Evolutionary conservation across 2,113 vertebrate species (phyloP).

Genomic region (Toxotes jaculatrix): DNA sequence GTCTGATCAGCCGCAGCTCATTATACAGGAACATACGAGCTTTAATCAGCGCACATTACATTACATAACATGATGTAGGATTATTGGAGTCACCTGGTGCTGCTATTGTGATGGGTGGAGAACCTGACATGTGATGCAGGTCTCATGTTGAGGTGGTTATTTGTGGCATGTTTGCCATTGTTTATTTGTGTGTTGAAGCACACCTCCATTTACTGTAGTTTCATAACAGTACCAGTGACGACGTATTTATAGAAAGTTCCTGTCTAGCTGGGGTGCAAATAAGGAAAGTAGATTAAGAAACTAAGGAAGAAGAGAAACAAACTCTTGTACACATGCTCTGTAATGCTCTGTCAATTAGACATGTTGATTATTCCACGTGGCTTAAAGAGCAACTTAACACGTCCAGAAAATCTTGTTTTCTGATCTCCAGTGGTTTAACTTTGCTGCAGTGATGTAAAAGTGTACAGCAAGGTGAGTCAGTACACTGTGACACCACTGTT

Average conservation of each 20-base stretch:
- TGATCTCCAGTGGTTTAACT: too few relatives aligned
- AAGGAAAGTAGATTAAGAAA: not conserved
- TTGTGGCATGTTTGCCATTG: not conserved
- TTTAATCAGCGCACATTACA: slow-evolving; percentile 63
- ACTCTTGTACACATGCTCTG: too few relatives aligned
- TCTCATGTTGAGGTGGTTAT: slow-evolving; percentile 23
- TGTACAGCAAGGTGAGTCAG: not conserved
- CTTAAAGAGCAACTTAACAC: not conserved
- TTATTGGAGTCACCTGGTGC: slow-evolving; percentile 71
- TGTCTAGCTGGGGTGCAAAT: not conserved
- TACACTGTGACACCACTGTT: not conserved
- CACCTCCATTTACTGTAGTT: not conserved
- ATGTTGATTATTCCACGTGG: not conserved
- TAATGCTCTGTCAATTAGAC: not conserved
- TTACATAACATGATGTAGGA: slow-evolving; percentile 60
- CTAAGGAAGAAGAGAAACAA: not conserved
- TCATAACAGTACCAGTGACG: not conserved
- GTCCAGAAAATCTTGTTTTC: not conserved
- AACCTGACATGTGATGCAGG: slow-evolving; percentile 43
- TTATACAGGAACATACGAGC: slow-evolving; percentile 73
- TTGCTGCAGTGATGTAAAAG: not conserved
- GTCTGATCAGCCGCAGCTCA: slow-evolving; percentile 78
- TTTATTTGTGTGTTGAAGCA: slow-evolving; percentile 18
- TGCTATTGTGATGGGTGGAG: slow-evolving; percentile 19
- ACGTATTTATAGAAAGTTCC: not conserved